Evolutionary conservation across 2,888 invertebrate species (phyloP).

Genomic region (Sinotaia quadrata): DNA sequence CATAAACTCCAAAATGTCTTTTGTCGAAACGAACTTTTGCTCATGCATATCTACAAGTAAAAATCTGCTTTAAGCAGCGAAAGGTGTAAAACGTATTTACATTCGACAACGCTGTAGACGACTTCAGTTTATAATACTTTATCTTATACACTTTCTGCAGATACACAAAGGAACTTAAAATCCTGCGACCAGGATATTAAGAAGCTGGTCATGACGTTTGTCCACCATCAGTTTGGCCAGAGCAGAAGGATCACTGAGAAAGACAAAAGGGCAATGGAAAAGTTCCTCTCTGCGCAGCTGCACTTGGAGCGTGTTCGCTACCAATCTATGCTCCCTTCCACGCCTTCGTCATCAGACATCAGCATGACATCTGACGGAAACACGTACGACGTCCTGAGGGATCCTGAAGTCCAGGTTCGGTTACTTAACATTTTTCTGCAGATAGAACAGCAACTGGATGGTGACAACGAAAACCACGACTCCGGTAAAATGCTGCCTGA

Average conservation of each 20-base stretch:
- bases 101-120: too few relatives aligned
- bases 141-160: neutral
- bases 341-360: slow-evolving; percentile 4
- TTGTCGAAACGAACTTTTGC: too few relatives aligned
- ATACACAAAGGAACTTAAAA: neutral
- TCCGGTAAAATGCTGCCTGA: slow-evolving; percentile 24
- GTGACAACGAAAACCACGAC: neutral
- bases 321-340: slow-evolving; percentile 18
- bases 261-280: slow-evolving; percentile 56
- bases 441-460: slow-evolving; percentile 29
- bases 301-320: slow-evolving; percentile 28
- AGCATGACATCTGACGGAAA: neutral
- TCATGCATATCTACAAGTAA: too few relatives aligned
- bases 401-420: slow-evolving; percentile 21
- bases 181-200: slow-evolving; percentile 50
- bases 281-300: slow-evolving; percentile 34
- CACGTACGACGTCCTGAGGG: slow-evolving; percentile 21
- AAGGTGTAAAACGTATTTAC: too few relatives aligned
- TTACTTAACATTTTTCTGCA: slow-evolving; percentile 35
- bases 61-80: too few relatives aligned
- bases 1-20: too few relatives aligned
- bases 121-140: neutral
- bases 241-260: slow-evolving; percentile 56
- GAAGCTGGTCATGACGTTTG: slow-evolving; percentile 49
- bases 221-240: slow-evolving; percentile 59